Evolutionary conservation across 2,113 vertebrate species (phyloP).

Genomic region (Halichoerus grypus): DNA sequence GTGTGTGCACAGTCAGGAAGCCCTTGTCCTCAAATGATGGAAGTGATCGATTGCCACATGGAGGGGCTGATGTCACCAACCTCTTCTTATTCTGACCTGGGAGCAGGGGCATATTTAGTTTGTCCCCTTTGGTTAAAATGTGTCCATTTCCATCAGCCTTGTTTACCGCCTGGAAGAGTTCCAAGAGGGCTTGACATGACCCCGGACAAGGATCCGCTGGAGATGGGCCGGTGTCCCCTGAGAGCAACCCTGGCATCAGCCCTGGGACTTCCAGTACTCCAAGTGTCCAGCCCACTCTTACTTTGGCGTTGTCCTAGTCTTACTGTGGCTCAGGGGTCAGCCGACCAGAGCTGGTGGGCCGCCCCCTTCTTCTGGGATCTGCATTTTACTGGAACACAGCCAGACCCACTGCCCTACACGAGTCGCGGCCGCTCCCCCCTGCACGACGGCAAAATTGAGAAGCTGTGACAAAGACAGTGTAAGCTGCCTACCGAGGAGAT

Average conservation of each 20-base stretch:
- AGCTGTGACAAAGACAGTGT: fast-evolving
- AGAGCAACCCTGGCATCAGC: fast-evolving
- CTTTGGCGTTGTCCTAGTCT: fast-evolving
- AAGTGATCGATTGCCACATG: fast-evolving
- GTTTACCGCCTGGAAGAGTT: background rate
- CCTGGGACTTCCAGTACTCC: background rate
- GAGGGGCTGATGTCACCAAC: background rate
- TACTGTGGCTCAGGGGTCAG: background rate
- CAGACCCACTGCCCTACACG: fast-evolving
- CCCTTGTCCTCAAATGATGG: background rate
- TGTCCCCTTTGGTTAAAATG: background rate
- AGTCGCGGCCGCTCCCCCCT: fast-evolving
- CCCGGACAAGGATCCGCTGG: fast-evolving
- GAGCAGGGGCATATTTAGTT: background rate
- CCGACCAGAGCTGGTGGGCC: background rate
- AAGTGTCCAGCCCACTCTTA: fast-evolving
- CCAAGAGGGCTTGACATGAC: background rate
- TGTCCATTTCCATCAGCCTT: background rate
- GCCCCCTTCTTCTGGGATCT: fast-evolving
- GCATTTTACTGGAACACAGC: background rate
- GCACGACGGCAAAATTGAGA: fast-evolving
- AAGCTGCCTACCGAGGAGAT: fast-evolving
- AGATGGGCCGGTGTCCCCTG: fast-evolving
- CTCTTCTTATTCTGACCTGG: fast-evolving
- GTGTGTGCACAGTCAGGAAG: too few species aligned